Base-by-base conservation (phyloP, 2,888 invertebrate species). In the Gisinianus flammeolus region DNA sequence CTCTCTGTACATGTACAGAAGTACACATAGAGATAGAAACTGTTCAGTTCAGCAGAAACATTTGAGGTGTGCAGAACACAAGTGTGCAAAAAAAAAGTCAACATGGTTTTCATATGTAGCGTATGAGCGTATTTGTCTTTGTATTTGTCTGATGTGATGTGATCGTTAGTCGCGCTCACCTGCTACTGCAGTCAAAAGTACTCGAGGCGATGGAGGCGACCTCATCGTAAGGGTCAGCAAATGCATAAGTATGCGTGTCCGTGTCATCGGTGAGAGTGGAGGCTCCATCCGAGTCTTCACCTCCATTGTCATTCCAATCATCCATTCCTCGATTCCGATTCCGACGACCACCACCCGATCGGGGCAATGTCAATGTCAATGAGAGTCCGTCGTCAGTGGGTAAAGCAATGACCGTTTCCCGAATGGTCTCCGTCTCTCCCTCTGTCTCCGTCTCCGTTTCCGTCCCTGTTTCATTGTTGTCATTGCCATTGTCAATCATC, bases 221-320 rank as follows among this genome's bases (percentile, higher is more conserved):
- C 73, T 83, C 82, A 68, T 83, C 81, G 64, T 79, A 79, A 56
- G 83, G 79, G 80, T 83, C 83, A 72, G 83, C 83, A 66, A 81
- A 80, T 26, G 81, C 82, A 67, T 83, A 83, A 74, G 81, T 81
- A 69, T 83, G 81, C 64, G 81, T 79, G 79, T 83, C 83, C 44
- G 82, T 81, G 75, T 81, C 81, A 78, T 81, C 81, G 44, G 73
- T 58, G 33, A 54, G 67, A 5, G 67, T 66, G 22, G 66, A 67
- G 0, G 64, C 30, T 56, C n/a, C 58, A 44, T 73, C 73, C 33
- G 73, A 62, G 33, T 72, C 71, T 8, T 30, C 16, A 10, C 19
- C 30, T 19, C 56, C 58, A 58, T 12, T 31, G 28, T 72, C 19
- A 1, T 3, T 26, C 44, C 44, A 44, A 19, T 44, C 44, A 19